Percentiles rank a stretch among this genome's conserved stretches.
Evolutionary conservation across 2,797 vertebrate species (phyloP).

Genomic region (Synaphobranchus kaupii): DNA sequence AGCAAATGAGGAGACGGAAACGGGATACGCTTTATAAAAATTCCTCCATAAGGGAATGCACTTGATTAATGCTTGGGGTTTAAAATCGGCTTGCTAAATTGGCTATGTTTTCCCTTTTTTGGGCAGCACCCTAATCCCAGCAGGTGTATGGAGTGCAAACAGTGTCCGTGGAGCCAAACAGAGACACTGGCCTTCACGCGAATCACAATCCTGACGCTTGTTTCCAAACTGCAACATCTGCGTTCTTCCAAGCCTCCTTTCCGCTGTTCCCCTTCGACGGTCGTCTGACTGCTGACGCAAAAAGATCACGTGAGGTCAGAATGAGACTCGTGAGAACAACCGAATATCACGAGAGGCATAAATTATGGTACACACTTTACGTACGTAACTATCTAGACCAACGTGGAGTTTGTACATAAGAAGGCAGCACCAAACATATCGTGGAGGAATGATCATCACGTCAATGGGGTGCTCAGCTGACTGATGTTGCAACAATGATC

Average conservation of each 20-base stretch:
- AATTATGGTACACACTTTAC: not conserved
- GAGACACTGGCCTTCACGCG: slow-evolving; percentile 6
- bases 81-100: not conserved
- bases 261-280: not conserved
- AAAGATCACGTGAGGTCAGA: not conserved
- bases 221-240: slow-evolving; percentile 8
- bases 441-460: not conserved
- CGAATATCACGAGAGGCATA: not conserved
- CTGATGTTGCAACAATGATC: not conserved
- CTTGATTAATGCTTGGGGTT: not conserved
- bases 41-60: not conserved
- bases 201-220: not conserved
- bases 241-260: not conserved
- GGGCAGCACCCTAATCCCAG: not conserved
- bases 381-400: not conserved
- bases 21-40: slow-evolving; percentile 59
- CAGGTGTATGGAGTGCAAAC: slow-evolving; percentile 2
- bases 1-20: slow-evolving; percentile 58
- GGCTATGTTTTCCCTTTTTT: not conserved
- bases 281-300: not conserved
- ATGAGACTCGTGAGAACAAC: slow-evolving; percentile 1
- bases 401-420: not conserved
- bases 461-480: not conserved
- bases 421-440: not conserved
- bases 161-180: not conserved